phyloP scores from a whole-genome alignment of 2,113 vertebrate species.

The Tonatia bakeri region DNA sequence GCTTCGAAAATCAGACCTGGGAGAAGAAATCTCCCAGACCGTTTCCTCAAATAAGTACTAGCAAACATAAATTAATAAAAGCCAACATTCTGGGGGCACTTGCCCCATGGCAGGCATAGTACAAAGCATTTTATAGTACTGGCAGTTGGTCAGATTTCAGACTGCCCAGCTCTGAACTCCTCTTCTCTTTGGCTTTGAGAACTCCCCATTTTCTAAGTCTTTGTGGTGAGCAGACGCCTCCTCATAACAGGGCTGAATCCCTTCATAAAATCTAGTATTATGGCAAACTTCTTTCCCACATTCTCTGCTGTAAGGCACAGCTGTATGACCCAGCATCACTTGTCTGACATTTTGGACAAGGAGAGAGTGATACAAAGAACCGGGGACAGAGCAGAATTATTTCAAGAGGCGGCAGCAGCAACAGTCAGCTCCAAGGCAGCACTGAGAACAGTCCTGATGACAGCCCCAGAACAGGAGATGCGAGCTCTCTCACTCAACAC shows the following conservation, averaged over 20 bases:
- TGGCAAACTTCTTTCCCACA: neutral
- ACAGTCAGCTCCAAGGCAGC: neutral
- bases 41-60: neutral
- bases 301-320: neutral
- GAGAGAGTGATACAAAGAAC: neutral
- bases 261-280: neutral
- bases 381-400: neutral
- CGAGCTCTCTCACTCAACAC: too few relatives aligned
- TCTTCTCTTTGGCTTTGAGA: neutral
- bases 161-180: neutral
- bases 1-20: neutral
- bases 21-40: neutral
- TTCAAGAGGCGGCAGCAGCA: neutral
- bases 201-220: neutral
- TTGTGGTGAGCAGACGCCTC: neutral
- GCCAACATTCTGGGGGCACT: neutral
- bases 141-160: neutral
- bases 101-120: neutral
- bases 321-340: neutral
- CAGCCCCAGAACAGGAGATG: neutral
- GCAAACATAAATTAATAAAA: slow-evolving; percentile 22
- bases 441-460: neutral
- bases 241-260: neutral
- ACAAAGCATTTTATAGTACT: neutral
- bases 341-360: neutral